These are phyloP conservation scores for Mormyrus lacerda DNA, from an alignment of 2,113 vertebrate species.

Conservation along the genomic window DNA sequence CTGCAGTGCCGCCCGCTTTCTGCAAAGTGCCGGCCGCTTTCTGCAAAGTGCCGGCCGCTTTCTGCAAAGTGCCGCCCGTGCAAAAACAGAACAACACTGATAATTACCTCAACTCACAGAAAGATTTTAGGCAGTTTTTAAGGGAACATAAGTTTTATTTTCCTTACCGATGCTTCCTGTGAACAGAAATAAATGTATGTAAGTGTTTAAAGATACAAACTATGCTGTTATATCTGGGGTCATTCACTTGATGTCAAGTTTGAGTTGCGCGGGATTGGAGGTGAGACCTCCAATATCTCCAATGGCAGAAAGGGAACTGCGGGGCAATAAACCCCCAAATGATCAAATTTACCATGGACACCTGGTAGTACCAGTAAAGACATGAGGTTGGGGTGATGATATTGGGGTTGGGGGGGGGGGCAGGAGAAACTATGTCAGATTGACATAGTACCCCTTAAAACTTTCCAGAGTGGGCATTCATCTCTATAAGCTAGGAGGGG, in stretches of 20 bases:
- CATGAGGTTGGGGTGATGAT: neutral
- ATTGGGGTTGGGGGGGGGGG: neutral
- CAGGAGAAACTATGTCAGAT: neutral
- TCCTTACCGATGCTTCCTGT: neutral
- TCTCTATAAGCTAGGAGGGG: neutral
- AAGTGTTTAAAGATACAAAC: neutral
- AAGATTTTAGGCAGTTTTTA: neutral
- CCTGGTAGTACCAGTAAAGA: neutral
- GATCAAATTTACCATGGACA: neutral
- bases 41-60: conserved; percentile 16
- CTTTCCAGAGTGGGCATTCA: neutral
- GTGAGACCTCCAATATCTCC: no score
- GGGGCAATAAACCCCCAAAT: neutral
- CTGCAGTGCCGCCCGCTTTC: no score
- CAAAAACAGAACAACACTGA: conserved; percentile 41
- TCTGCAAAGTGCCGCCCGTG: conserved; percentile 31
- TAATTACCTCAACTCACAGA: conserved; percentile 34
- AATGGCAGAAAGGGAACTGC: neutral
- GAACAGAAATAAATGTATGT: neutral
- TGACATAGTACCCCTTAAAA: neutral
- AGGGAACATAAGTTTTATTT: neutral
- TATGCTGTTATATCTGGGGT: neutral
- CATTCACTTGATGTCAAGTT: neutral
- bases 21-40: conserved; percentile 33
- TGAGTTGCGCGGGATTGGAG: neutral